Conservation (phyloP, 1,140 invertebrate genomes). For the Euura saliciscinereae region DNA sequence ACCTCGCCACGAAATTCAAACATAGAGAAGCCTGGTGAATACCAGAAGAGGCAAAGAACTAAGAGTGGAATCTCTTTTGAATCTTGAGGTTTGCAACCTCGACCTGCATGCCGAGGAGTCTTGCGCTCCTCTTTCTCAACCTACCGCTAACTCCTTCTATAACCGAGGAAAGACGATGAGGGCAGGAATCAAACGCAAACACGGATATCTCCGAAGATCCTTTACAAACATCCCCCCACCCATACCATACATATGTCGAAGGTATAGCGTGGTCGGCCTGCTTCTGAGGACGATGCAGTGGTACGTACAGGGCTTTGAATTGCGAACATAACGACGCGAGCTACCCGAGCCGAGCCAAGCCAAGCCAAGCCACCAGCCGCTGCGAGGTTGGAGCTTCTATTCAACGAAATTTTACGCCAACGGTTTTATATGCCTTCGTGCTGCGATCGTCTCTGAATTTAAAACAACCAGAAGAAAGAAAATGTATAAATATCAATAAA, state of each 20-base stretch:
- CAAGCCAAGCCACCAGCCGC: not conserved
- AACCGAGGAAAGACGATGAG: not conserved
- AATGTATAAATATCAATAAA: not conserved
- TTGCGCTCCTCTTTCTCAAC: conserved; percentile 4
- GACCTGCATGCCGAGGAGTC: conserved; percentile 8
- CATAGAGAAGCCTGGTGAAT: not conserved
- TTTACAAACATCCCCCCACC: not conserved
- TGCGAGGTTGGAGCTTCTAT: not conserved
- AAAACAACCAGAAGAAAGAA: not conserved
- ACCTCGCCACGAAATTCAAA: not conserved
- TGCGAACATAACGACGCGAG: not conserved
- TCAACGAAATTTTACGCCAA: conserved; percentile 2
- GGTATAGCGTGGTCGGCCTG: too few relatives aligned
- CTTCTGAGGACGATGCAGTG: too few relatives aligned
- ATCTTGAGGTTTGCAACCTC: not conserved
- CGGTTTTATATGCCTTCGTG: not conserved
- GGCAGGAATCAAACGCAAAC: conserved; percentile 4
- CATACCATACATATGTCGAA: too few relatives aligned
- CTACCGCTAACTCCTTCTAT: conserved; percentile 9
- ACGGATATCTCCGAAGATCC: not conserved
- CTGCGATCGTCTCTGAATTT: not conserved
- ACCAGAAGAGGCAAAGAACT: not conserved
- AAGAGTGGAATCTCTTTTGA: conserved; percentile 1
- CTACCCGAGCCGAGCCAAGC: not conserved
- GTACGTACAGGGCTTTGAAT: not conserved